phyloP scores from a whole-genome alignment of 1,140 invertebrate genomes.

The Drosophila kurseongensis region DNA sequence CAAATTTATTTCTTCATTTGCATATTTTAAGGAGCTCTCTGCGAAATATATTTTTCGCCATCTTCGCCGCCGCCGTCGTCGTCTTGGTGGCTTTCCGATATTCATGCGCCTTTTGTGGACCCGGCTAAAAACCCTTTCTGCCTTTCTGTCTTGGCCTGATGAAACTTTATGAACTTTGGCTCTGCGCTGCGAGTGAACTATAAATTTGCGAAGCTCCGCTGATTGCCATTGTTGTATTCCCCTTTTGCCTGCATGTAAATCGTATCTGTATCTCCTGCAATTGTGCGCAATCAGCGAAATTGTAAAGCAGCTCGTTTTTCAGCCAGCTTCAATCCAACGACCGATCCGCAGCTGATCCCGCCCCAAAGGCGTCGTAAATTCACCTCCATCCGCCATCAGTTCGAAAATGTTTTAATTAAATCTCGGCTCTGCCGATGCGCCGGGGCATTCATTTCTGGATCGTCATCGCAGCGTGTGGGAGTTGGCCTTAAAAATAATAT shows the following conservation, averaged over 20 bases:
- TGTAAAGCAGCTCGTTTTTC: slow-evolving; percentile 75
- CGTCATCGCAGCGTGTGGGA: slow-evolving; percentile 24
- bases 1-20: slow-evolving; percentile 85
- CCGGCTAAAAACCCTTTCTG: slow-evolving; percentile 20
- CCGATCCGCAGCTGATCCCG: slow-evolving; percentile 27
- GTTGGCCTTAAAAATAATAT: slow-evolving; percentile 41
- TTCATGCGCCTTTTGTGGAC: slow-evolving; percentile 32
- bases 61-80: slow-evolving; percentile 34
- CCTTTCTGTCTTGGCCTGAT: slow-evolving; percentile 49
- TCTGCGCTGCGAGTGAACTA: slow-evolving; percentile 64
- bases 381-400: slow-evolving; percentile 21
- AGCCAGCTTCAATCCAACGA: slow-evolving; percentile 35
- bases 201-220: slow-evolving; percentile 68
- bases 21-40: slow-evolving; percentile 84
- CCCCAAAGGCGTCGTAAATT: slow-evolving; percentile 47
- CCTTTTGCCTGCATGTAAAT: slow-evolving; percentile 62
- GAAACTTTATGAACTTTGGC: slow-evolving; percentile 83
- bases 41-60: slow-evolving; percentile 73
- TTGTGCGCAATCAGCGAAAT: slow-evolving; percentile 78
- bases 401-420: slow-evolving; percentile 82
- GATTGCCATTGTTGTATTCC: slow-evolving; percentile 64
- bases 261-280: slow-evolving; percentile 71
- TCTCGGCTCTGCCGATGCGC: slow-evolving; percentile 7
- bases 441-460: slow-evolving; percentile 30
- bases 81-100: slow-evolving; percentile 63